Evolutionary conservation across 2,888 invertebrate genomes (phyloP).

Genomic region (Stenchaetothrips biformis): DNA sequence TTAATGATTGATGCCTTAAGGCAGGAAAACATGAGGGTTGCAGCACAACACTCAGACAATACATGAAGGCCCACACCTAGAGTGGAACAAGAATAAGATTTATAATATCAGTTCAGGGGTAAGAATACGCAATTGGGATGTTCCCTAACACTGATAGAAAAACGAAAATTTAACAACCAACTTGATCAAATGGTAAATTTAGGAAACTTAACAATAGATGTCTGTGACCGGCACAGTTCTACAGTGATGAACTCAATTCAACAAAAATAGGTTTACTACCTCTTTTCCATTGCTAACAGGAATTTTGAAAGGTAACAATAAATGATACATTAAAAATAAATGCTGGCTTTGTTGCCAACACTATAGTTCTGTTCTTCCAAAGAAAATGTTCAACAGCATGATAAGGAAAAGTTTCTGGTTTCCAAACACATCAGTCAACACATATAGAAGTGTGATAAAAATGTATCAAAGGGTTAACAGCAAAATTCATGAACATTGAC

Average conservation of each 20-base stretch:
- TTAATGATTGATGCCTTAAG: background rate
- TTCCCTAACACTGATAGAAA: background rate
- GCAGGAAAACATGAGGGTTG: no score
- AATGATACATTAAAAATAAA: background rate
- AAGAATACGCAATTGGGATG: background rate
- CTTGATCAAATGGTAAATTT: background rate
- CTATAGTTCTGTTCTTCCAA: background rate
- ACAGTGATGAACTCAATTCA: no score
- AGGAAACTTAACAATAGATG: background rate
- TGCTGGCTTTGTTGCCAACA: background rate
- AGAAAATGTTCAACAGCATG: no score
- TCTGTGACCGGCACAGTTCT: conserved; percentile 7
- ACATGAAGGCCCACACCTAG: background rate
- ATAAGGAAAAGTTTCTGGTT: no score
- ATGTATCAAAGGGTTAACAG: background rate
- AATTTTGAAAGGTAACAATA: background rate
- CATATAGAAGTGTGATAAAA: background rate
- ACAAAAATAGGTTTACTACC: no score
- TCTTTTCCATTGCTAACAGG: no score
- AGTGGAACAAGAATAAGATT: background rate
- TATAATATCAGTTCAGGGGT: background rate
- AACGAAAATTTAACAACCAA: background rate
- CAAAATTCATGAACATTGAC: background rate
- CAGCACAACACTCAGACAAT: background rate
- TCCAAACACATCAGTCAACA: background rate